phyloP scores from a whole-genome alignment of 2,888 invertebrate species.

The Ennomos quercinarius region DNA sequence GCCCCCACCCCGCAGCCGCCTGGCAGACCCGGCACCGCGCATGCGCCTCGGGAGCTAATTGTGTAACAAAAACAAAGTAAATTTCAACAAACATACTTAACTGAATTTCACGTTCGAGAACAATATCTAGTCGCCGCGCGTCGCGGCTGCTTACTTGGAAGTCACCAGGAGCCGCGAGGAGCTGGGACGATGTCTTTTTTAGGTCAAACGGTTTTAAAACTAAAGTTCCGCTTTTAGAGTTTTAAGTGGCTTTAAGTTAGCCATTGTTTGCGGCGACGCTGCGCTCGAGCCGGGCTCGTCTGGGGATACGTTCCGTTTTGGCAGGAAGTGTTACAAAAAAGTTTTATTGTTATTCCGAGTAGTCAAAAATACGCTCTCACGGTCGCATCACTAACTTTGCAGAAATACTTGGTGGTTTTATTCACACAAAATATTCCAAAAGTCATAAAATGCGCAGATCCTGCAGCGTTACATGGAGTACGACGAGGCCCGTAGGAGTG shows the following conservation, averaged over 20 bases:
- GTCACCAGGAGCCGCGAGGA: constrained; percentile 2
- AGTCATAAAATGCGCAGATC: no score
- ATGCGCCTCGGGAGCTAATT: constrained; percentile 2
- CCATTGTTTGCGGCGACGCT: constrained; percentile 45
- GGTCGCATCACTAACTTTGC: constrained; percentile 18
- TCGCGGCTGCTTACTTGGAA: background rate
- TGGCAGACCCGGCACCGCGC: no score
- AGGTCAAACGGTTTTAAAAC: constrained; percentile 62
- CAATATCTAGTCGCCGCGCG: constrained; percentile 11
- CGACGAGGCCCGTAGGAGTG: constrained; percentile 5
- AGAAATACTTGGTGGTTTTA: constrained; percentile 12
- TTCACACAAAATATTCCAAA: constrained; percentile 3
- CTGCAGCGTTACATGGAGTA: background rate
- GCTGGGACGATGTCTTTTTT: constrained; percentile 39
- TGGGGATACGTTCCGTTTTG: constrained; percentile 27
- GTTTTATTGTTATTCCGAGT: constrained; percentile 36
- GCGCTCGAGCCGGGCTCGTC: constrained; percentile 31
- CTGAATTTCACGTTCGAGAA: constrained; percentile 14
- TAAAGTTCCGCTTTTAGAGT: constrained; percentile 57
- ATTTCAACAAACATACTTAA: constrained; percentile 18
- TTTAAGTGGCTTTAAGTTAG: constrained; percentile 65
- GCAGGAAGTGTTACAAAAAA: constrained; percentile 17
- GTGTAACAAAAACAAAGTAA: constrained; percentile 18
- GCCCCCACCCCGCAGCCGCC: background rate
- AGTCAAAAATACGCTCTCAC: background rate